A percentile compares a stretch with the other conserved stretches of the same genome.
These are phyloP conservation scores for Hepsetus odoe DNA, from an alignment of 2,113 vertebrate genomes.

Conservation along the genomic window DNA sequence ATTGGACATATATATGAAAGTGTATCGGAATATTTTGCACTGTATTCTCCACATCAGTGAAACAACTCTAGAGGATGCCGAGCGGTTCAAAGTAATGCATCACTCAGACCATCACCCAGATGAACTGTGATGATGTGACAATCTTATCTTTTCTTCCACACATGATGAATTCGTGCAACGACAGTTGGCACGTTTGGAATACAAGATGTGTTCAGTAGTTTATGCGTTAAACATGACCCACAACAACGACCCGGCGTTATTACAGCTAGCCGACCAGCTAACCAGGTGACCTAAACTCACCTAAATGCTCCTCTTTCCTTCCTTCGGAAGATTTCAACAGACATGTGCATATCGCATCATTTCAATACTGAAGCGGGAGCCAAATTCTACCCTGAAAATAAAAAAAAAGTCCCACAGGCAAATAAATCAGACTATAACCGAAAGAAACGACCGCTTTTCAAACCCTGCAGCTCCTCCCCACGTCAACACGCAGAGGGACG, in stretches of 20 bases:
- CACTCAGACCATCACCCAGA: no score
- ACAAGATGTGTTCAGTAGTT: no score
- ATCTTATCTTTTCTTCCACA: no score
- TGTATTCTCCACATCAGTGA: no score
- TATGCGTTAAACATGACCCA: background rate
- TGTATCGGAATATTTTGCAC: no score
- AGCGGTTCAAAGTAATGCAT: no score
- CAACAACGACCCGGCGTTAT: background rate
- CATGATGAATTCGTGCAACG: no score
- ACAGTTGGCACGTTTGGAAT: no score
- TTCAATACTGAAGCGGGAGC: background rate
- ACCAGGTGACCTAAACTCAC: background rate
- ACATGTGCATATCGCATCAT: background rate
- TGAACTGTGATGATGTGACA: no score
- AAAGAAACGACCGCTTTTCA: slow-evolving; percentile 64
- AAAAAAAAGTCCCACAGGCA: background rate
- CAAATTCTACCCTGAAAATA: background rate
- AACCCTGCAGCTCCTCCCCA: slow-evolving; percentile 64
- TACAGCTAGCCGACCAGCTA: background rate
- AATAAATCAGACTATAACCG: background rate
- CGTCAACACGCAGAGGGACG: slow-evolving; percentile 57
- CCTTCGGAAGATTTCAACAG: background rate
- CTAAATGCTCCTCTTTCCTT: background rate
- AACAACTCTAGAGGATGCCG: no score
- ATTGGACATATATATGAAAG: no score